phyloP scores from a whole-genome alignment of 64 coral and sea anemone genomes.

The Exaiptasia diaphana region DNA sequence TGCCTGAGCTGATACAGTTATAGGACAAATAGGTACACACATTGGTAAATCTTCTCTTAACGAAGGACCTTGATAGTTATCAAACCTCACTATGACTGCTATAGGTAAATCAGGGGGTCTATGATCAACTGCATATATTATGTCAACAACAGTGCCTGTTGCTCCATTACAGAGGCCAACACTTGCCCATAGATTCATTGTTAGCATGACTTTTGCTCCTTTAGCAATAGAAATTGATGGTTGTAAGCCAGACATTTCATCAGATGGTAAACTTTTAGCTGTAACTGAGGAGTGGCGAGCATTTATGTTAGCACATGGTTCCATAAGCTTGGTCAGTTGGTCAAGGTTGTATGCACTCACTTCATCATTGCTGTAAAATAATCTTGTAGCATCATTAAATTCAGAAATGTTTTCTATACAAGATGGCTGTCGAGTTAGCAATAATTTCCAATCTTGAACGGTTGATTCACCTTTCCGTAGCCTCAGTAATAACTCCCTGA shows the following conservation, averaged over 20 bases:
- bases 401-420: neutral
- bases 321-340: neutral
- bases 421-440: constrained; percentile 7
- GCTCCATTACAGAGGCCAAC: constrained; percentile 51
- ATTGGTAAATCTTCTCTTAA: constrained; percentile 5
- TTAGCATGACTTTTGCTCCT: neutral
- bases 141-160: constrained; percentile 32
- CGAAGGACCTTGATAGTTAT: constrained; percentile 24
- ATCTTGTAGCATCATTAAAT: constrained; percentile 5
- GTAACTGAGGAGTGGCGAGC: neutral
- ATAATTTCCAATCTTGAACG: constrained; percentile 8
- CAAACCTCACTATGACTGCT: constrained; percentile 54
- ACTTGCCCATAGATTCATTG: neutral
- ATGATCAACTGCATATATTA: constrained; percentile 3
- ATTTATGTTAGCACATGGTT: neutral
- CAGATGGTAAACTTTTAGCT: neutral
- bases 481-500: neutral
- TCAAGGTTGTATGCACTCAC: neutral
- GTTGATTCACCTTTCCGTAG: constrained; percentile 1
- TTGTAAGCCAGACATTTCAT: constrained; percentile 5
- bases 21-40: constrained; percentile 49
- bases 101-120: constrained; percentile 45
- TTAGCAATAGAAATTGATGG: constrained; percentile 5
- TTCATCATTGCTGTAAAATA: constrained; percentile 21
- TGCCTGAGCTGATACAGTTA: constrained; percentile 41